Evolutionary conservation across 2,797 vertebrate genomes (phyloP), one percentile per base, ranked within the genome.

Genomic region (Mionectes olivaceus): DNA sequence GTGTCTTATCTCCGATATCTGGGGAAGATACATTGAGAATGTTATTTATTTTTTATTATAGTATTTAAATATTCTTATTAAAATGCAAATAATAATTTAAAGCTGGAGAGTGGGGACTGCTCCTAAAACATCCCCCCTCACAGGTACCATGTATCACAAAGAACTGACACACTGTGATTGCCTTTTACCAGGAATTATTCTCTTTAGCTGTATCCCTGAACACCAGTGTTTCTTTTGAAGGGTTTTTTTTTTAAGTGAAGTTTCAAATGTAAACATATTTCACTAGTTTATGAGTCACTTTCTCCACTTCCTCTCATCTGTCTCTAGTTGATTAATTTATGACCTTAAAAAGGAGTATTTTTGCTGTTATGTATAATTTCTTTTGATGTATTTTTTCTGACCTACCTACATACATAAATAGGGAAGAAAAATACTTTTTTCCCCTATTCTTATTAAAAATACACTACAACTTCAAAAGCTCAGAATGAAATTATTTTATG

Each of bases 301-400:
- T 37, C n/a, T 91, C 46, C 55, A 5, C 49, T 78, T 91, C 35
- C 25, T 91, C 46, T 90, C 59, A 56, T 81, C 65, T 83, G 24
- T 90, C 80, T 89, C 17, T n/a, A 80, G 25, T 28, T 80, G 57
- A 88, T 93, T 90, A 91, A 90, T 93, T 86, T 96, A 96, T 64
- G 82, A 84, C 52, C 78, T 88, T 91, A 91, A 75, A 44, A 65
- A 69, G 32, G 80, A 94, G 59, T 32, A 39, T 43, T 89, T 93
- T 87, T 50, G 3, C 44, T 65, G 19, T 80, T 93, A 77, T 19
- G 35, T 47, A 55, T 23, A 80, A 76, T 57, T 91, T 90, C 90
- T 93, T 91, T 77, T 93, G 91, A 94, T 94, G 78, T 76, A 49
- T 89, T 67, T 95, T 95, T 94, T 78, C 88, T 83, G 77, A 77